Evolutionary conservation across 1,140 invertebrate genomes (phyloP), one percentile per base, ranked within the genome.

Genomic region (Caerostris darwini): DNA sequence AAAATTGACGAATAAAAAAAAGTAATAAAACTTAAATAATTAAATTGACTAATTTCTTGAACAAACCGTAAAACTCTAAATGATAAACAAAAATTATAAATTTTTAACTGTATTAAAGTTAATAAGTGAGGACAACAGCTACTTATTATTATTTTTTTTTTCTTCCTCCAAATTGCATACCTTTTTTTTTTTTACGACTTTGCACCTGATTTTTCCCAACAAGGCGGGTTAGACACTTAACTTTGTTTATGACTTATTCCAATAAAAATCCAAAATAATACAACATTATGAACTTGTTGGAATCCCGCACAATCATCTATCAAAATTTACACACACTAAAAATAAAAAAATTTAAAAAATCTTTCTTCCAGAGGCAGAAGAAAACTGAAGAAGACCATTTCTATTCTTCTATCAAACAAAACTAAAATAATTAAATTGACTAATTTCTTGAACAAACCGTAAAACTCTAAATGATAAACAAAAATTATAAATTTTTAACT

Each of bases 221-320:
- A 5, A 50, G 53, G 71, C 19, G 34, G 71, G 71, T 53, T 77
- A 77, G 71, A 77, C 71, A 53, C 53, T 12, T 12, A 53, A 85
- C 56, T 58, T 59, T 85, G 83, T 85, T 85, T 85, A 85, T 85
- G 83, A 19, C 83, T 85, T 85, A 85, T 85, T 57, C 83, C 57
- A 58, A 85, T 34, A 58, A 85, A 59, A 85, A 58, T 34, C 83
- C 83, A 57, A 59, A 85, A 85, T 34, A 34, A 34, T 85, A 85
- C 17, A 57, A 34, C 61, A 19, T 90, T 90, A 90, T 90, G 88
- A 90, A 90, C 88, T 71, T 69, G 88, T 56, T 61, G 85, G 85
- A 8, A 87, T 77, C 53, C 64, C 88, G 50, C 56, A 85, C 53
- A 57, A 58, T 59, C 83, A 85, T 85, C 83, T 85, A 85, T 85